Conservation (phyloP, 2,888 invertebrate genomes). For the Colostygia pectinataria region DNA sequence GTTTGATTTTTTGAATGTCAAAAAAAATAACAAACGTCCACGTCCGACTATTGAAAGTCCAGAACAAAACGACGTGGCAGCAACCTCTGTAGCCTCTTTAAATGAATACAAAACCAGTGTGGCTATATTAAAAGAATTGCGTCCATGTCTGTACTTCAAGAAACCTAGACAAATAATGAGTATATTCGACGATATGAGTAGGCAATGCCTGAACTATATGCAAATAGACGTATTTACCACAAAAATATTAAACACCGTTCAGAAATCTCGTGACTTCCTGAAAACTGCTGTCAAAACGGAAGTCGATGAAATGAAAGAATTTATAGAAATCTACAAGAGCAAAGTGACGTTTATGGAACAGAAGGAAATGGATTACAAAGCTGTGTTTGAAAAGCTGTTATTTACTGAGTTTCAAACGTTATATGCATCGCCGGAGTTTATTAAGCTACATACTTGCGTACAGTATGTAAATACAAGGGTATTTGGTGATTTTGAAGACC, state of each 20-base stretch:
- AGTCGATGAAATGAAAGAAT: conserved; percentile 31
- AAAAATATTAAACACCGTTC: conserved; percentile 27
- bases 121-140: conserved; percentile 12
- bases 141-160: conserved; percentile 37
- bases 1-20: conserved; percentile 20
- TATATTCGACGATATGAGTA: conserved; percentile 35
- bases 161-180: conserved; percentile 37
- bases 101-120: conserved; percentile 25
- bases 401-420: conserved; percentile 38
- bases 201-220: conserved; percentile 47
- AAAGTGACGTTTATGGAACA: conserved; percentile 37
- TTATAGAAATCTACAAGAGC: conserved; percentile 27
- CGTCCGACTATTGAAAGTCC: neutral
- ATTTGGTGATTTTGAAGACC: conserved; percentile 40
- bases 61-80: conserved; percentile 1
- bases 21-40: neutral
- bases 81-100: conserved; percentile 17
- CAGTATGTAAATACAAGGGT: conserved; percentile 41
- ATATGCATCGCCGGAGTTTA: conserved; percentile 40
- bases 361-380: conserved; percentile 35
- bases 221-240: conserved; percentile 35
- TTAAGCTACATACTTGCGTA: conserved; percentile 45
- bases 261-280: conserved; percentile 31
- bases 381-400: conserved; percentile 39
- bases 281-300: conserved; percentile 28